These are phyloP conservation scores for Paramormyrops hopkinsi DNA, from an alignment of 2,797 vertebrate genomes.

Conservation along the genomic window DNA sequence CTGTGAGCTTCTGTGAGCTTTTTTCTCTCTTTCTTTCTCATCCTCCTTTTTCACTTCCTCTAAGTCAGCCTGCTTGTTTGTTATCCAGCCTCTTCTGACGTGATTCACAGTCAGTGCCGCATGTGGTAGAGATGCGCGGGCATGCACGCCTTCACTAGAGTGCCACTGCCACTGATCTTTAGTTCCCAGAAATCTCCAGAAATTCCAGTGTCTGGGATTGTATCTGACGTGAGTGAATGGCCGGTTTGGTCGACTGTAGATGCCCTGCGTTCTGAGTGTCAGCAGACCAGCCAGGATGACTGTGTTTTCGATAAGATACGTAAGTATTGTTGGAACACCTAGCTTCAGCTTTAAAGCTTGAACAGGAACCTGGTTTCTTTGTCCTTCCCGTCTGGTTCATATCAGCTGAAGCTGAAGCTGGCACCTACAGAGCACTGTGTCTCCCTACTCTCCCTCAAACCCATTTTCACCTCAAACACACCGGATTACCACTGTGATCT, in stretches of 20 bases:
- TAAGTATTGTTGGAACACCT: background rate
- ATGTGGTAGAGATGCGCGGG: background rate
- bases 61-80: background rate
- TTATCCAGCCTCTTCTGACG: background rate
- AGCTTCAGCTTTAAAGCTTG: background rate
- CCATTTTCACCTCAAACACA: background rate
- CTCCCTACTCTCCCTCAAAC: background rate
- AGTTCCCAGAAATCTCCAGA: background rate
- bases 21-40: background rate
- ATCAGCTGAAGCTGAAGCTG: background rate
- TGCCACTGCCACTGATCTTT: background rate
- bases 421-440: background rate
- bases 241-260: background rate
- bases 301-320: background rate
- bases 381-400: background rate
- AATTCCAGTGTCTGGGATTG: background rate
- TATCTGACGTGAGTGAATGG: background rate
- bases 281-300: background rate
- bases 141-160: background rate
- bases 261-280: background rate
- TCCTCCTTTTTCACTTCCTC: background rate
- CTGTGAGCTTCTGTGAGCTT: background rate
- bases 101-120: background rate
- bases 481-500: background rate
- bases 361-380: background rate